These are phyloP conservation scores for Coleophora deauratella DNA, from an alignment of 2,888 invertebrate species.

Conservation along the genomic window DNA sequence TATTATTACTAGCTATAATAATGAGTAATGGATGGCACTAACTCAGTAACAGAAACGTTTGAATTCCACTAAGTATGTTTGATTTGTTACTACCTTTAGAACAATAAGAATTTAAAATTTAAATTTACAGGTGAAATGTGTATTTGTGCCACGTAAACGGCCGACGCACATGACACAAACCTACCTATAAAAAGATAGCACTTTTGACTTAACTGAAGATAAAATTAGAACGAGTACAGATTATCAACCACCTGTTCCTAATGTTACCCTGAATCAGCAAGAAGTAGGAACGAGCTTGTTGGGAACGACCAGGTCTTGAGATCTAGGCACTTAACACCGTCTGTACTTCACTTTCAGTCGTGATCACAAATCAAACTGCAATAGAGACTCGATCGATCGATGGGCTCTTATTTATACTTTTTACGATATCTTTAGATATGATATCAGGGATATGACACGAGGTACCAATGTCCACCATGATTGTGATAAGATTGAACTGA, in stretches of 20 bases:
- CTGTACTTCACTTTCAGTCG: constrained; percentile 37
- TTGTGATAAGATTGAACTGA: constrained; percentile 61
- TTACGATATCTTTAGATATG: constrained; percentile 68
- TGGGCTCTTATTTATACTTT: constrained; percentile 73
- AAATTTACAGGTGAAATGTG: too few species aligned
- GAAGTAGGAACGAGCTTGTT: too few species aligned
- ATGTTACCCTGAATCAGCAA: constrained; percentile 16
- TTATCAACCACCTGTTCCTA: constrained; percentile 8
- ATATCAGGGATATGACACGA: constrained; percentile 64
- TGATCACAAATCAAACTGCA: constrained; percentile 60
- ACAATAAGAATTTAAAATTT: too few species aligned
- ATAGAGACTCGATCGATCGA: constrained; percentile 72
- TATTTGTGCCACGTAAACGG: too few species aligned
- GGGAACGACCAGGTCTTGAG: too few species aligned
- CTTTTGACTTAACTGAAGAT: too few species aligned
- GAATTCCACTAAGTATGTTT: too few species aligned
- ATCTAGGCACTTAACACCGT: constrained; percentile 18
- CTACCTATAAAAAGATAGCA: too few species aligned
- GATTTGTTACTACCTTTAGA: too few species aligned
- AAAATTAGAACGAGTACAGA: too few species aligned
- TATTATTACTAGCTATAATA: constrained; percentile 15
- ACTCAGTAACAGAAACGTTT: constrained; percentile 10
- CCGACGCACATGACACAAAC: too few species aligned
- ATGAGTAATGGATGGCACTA: constrained; percentile 26
- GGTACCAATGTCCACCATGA: constrained; percentile 66